Percentiles rank a stretch among this genome's conserved stretches.
Evolutionary conservation across 2,888 invertebrate species (phyloP).

Genomic region (Polyommatus icarus): DNA sequence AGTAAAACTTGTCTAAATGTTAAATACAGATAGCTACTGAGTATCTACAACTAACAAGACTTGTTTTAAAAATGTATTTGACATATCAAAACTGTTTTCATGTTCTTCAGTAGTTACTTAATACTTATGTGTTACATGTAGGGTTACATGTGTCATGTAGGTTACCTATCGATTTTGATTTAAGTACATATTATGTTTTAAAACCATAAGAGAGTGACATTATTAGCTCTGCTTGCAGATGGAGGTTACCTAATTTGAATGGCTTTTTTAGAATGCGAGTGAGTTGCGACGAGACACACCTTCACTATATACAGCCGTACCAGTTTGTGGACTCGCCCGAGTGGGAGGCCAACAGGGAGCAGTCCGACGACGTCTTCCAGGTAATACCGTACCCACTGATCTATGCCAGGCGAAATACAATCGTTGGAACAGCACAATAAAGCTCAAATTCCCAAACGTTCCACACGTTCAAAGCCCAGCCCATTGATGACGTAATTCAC

Average conservation of each 20-base stretch:
- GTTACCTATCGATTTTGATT: no score
- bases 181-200: no score
- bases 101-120: no score
- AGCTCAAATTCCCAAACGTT: background rate
- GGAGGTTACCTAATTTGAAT: no score
- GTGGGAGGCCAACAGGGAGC: constrained; percentile 90
- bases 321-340: constrained; percentile 95
- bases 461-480: background rate
- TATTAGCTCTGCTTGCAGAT: no score
- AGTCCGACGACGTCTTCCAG: constrained; percentile 89
- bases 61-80: no score
- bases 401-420: background rate
- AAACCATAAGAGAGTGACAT: no score
- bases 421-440: background rate
- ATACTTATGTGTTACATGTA: no score
- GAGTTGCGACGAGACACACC: constrained; percentile 89
- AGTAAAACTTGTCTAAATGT: background rate
- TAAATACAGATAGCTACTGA: background rate
- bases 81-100: no score
- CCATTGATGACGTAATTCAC: constrained; percentile 1
- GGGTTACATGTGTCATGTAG: no score
- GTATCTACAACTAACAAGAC: background rate
- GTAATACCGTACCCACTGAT: constrained; percentile 45
- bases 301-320: constrained; percentile 89
- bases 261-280: constrained; percentile 84